Base-by-base conservation (phyloP, 2,797 vertebrate genomes). In the Mionectes olivaceus region DNA sequence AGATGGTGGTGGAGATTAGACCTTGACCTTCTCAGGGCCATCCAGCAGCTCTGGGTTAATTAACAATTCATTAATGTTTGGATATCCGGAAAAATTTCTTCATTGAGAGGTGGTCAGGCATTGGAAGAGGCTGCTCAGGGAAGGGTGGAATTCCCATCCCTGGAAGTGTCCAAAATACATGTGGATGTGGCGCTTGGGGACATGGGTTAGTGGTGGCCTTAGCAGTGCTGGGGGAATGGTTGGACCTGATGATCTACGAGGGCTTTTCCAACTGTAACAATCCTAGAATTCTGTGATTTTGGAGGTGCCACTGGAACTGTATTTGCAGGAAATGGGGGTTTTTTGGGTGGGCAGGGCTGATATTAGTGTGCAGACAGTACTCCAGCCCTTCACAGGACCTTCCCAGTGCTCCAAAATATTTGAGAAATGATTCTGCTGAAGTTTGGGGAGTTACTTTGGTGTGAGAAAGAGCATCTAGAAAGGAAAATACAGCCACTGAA, bases 251-350 rank as follows among this genome's bases (percentile, higher is more conserved):
- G 27, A 5, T 35, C 19, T 60, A 10, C 17, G 46, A 41, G 25
- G 15, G 13, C 11, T 53, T 59, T 53, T 41, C 33, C 80, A 59
- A 1, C 27, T 10, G 14, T 17, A 24, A 23, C 17, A 47, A 2
- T 39, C 43, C 13, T 4, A 19, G 23, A 23, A 25, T 59, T 87
- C 25, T 18, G 6, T 13, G 47, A 9, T 60, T 61, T 35, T 43
- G 32, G 74, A 37, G 2, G 2, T 55, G 13, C 18, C 17, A 1
- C 0, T 1, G 8, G 5, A 22, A 61, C 30, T 47, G 27, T 52
- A 18, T 19, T 23, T 39, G 24, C 50, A 79, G 79, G 57, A 64
- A n/a, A 0, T 11, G 19, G 30, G 37, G 28, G 3, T 7, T 76
- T 64, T 64, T 28, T 6, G 27, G 37, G 37, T 49, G 59, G 50